Evolutionary conservation across 2,797 vertebrate genomes (phyloP), one percentile per base, ranked within the genome.

Genomic region (Geotrypetes seraphini): DNA sequence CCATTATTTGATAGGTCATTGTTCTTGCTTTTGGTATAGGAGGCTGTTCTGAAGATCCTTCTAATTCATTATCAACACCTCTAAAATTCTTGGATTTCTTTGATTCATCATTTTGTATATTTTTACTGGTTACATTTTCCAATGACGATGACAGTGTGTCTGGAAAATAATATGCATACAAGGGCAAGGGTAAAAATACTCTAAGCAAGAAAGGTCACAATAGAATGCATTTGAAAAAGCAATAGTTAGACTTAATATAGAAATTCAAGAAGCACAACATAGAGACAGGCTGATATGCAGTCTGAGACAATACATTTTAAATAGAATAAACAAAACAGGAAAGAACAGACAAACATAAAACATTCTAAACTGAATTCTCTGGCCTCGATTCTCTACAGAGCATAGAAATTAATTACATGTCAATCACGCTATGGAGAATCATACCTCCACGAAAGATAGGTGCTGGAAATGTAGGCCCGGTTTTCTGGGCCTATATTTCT

Each of bases 1-100:
- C 60, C 24, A 45, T 34, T 4, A 43, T 59, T 62, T 68, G 85
- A 8, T 64, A 71, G 34, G 85, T 29, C 35, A 90, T 68, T 8
- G 79, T 96, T 63, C 93, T 87, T 42, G 85, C 83, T 76, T 85
- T 96, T 10, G 95, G 93, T 29, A 96, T 59, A 3, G 93, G 92
- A 37, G 50, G 73, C 33, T 83, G 79, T 18, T 51, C 40, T 3
- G 27, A 11, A 19, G 42, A 58, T 12, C 66, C 53, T 9, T 69
- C 71, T 11, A 73, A 69, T 4, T 45, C 64, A 43, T 62, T 16
- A 16, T 45, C 40, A 17, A 48, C 49, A 11, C 48, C 61, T 34
- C 64, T 44, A 8, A 43, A 23, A 32, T 22, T 6, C 9, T 43
- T 46, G 10, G 5, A 6, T 25, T 63, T 36, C 27, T 56, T 43